Conservation (phyloP, 2,888 invertebrate genomes). For the Leucoma salicis region DNA sequence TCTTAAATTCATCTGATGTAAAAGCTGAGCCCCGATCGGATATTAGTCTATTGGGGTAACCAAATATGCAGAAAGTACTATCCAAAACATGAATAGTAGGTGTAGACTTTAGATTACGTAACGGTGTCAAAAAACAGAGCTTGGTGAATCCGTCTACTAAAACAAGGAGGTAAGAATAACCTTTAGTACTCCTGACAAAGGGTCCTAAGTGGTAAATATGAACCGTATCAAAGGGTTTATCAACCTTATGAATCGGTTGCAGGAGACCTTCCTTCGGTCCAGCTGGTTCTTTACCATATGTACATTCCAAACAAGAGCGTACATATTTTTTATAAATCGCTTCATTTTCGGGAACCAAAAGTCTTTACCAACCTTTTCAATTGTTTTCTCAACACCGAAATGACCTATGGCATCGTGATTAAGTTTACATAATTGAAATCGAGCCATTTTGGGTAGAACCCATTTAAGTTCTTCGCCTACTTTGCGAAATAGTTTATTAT, state of each 20-base stretch:
- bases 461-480: constrained; percentile 1
- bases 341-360: constrained; percentile 8
- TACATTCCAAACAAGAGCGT: constrained; percentile 2
- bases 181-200: constrained; percentile 3
- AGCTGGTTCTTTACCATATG: background rate
- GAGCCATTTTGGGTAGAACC: constrained; percentile 7
- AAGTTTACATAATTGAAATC: background rate
- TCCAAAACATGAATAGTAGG: background rate
- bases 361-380: background rate
- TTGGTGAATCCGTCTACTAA: constrained; percentile 2
- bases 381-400: constrained; percentile 5
- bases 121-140: constrained; percentile 1
- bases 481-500: background rate
- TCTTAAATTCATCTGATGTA: background rate
- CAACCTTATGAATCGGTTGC: constrained; percentile 3
- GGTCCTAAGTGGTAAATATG: constrained; percentile 4
- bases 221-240: background rate
- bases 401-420: constrained; percentile 10
- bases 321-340: constrained; percentile 6
- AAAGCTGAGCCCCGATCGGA: constrained; percentile 2
- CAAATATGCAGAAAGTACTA: background rate
- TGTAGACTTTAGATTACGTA: constrained; percentile 1
- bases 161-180: background rate
- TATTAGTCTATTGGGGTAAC: background rate
- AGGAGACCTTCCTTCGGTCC: background rate